These are phyloP conservation scores for Semnopithecus entellus DNA, from an alignment of 2,113 vertebrate genomes.

Conservation along the genomic window DNA sequence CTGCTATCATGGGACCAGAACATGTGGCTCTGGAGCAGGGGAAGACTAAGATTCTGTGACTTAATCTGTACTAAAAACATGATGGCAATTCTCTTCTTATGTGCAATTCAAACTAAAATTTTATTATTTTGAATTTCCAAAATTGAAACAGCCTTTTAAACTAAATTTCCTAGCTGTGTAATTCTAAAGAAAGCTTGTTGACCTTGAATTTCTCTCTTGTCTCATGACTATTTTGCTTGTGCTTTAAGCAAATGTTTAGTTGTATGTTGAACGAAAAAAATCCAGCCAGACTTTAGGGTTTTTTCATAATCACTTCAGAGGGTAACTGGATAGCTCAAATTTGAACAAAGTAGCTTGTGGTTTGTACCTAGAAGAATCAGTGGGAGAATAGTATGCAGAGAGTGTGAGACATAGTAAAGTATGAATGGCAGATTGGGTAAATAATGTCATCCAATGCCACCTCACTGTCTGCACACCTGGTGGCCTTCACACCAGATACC, in stretches of 20 bases:
- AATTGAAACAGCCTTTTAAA: neutral
- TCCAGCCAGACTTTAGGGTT: neutral
- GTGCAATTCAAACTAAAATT: neutral
- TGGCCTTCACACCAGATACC: rapidly evolving
- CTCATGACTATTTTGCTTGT: neutral
- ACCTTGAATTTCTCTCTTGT: neutral
- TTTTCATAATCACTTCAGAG: neutral
- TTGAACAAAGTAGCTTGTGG: neutral
- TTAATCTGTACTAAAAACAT: neutral
- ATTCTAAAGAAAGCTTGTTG: neutral
- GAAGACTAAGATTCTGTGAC: neutral
- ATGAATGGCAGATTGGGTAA: neutral
- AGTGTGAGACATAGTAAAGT: rapidly evolving
- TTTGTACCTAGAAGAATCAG: too few species aligned
- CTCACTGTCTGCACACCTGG: rapidly evolving
- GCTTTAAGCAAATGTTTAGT: neutral
- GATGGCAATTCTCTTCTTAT: neutral
- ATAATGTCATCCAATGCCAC: too few species aligned
- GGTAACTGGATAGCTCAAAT: neutral
- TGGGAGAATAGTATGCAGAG: neutral
- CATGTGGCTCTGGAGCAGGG: neutral
- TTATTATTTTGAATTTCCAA: constrained; percentile 1
- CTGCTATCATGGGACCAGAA: neutral
- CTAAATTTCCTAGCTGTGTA: neutral
- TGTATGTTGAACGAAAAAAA: neutral